Evolutionary conservation across 2,113 vertebrate species (phyloP).

Genomic region (Pseudois nayaur): DNA sequence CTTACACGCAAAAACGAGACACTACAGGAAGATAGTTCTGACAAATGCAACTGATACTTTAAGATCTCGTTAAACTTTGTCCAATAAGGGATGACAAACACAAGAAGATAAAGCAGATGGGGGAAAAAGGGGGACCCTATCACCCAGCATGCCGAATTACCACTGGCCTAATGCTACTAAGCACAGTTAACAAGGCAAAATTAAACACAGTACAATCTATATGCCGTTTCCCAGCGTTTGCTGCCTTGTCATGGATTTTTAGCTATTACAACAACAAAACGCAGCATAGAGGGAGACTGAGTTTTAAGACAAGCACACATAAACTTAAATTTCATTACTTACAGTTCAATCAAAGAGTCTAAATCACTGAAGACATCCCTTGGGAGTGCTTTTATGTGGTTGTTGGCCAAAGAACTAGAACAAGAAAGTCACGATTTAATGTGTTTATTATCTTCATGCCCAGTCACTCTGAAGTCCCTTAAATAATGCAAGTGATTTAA

Average conservation of each 20-base stretch:
- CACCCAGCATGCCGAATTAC: neutral
- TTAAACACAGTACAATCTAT: neutral
- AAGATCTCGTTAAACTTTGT: neutral
- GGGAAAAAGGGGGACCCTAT: neutral
- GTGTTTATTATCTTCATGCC: conserved; percentile 15
- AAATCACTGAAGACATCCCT: conserved; percentile 93
- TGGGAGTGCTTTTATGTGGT: conserved; percentile 93
- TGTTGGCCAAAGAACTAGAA: conserved; percentile 96
- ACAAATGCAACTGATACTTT: neutral
- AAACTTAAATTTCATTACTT: conserved; percentile 79
- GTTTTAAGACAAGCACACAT: conserved; percentile 1
- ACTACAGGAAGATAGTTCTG: neutral
- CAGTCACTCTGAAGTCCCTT: conserved; percentile 40
- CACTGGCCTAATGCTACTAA: neutral
- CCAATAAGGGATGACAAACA: neutral
- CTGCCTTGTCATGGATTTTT: neutral
- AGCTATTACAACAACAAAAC: neutral
- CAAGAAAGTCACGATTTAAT: conserved; percentile 71
- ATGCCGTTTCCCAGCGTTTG: neutral
- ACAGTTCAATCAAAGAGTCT: conserved; percentile 98
- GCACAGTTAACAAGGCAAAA: conserved; percentile 28
- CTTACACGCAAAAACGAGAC: neutral
- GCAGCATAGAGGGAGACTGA: neutral
- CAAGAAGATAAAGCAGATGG: neutral
- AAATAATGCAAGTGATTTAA: conserved; percentile 35